Conservation (phyloP, 35 echinoderm and acorn worm species). For the Heliocidaris tuberculata region DNA sequence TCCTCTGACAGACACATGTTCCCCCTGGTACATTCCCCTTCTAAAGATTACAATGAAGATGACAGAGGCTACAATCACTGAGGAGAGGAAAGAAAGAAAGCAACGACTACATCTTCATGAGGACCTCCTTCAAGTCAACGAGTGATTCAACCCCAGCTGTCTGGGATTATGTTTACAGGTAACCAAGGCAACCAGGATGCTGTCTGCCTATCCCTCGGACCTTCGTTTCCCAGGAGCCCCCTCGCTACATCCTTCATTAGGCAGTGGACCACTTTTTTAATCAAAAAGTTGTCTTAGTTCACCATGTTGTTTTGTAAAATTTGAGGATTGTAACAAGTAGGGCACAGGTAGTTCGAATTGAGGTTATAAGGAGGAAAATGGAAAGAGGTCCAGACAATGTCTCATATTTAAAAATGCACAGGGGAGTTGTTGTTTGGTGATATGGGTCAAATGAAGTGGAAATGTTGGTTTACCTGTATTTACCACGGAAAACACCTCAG, state of each 20-base stretch:
- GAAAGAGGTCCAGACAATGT: background rate
- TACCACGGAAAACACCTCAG: background rate
- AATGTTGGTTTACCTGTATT: conserved; percentile 17
- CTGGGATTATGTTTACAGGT: background rate
- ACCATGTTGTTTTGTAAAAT: background rate
- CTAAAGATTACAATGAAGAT: background rate
- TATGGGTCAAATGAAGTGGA: conserved; percentile 10
- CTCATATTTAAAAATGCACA: background rate
- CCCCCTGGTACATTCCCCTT: background rate
- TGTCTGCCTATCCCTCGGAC: background rate
- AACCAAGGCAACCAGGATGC: background rate
- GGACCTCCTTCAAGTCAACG: background rate
- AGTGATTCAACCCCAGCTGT: conserved; percentile 1
- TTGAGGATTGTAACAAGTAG: background rate
- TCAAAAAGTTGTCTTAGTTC: background rate
- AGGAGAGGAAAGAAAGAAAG: no score
- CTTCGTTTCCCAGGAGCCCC: background rate
- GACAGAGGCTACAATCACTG: background rate
- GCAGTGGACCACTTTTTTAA: background rate
- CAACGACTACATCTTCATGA: background rate
- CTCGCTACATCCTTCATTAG: background rate
- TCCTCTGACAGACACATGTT: background rate
- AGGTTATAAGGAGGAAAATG: background rate
- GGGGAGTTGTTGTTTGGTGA: background rate
- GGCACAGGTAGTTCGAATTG: conserved; percentile 1